Base-by-base conservation (phyloP, 64 coral and sea anemone species). In the Anthopleura sola region DNA sequence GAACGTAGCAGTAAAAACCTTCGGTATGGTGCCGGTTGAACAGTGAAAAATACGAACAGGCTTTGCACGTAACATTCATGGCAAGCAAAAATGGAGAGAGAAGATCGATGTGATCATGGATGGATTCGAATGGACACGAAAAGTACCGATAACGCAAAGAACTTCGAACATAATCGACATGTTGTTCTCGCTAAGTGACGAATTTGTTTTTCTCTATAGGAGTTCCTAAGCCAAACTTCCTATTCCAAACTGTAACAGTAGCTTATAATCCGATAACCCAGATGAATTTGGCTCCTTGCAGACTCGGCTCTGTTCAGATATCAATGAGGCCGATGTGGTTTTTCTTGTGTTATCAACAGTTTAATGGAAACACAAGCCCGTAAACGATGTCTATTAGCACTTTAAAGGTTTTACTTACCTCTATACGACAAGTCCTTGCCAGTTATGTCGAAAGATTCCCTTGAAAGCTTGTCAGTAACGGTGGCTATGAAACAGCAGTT, bases 231-330 rank as follows among this genome's bases (percentile, higher is more conserved):
- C 34, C 31, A 71, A 71, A 71, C 66, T 71, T 71, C 66, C 26
- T 71, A 14, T 31, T 71, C 14, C 26, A 71, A 34, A 34, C 2
- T 71, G 66, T 26, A 26, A 62, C 21, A 15, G 58, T 20, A 62
- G 58, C 58, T n/a, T n/a, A 62, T 62, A 62, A 62, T 71, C 66
- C 29, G 66, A 71, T 71, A 71, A 71, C 66, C 66, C 66, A 71
- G 2, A 71, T 29, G 16, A 71, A 17, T 15, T 15, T 71, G 66
- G 66, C 66, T 71, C 66, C 66, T 71, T 71, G 13, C 29, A 71
- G 66, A 71, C 66, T 71, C 26, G 66, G 66, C 66, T 71, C 66
- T 32, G 12, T 3, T 12, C 10, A 71, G 66, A 71, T 71, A 71
- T 33, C 29, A 28, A 71, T 34, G 66, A 14, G 14, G 28, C 13